Percentiles rank a stretch among this genome's conserved stretches.
Conservation (phyloP, 2,113 vertebrate genomes). For the Monarcha castaneiventris region DNA sequence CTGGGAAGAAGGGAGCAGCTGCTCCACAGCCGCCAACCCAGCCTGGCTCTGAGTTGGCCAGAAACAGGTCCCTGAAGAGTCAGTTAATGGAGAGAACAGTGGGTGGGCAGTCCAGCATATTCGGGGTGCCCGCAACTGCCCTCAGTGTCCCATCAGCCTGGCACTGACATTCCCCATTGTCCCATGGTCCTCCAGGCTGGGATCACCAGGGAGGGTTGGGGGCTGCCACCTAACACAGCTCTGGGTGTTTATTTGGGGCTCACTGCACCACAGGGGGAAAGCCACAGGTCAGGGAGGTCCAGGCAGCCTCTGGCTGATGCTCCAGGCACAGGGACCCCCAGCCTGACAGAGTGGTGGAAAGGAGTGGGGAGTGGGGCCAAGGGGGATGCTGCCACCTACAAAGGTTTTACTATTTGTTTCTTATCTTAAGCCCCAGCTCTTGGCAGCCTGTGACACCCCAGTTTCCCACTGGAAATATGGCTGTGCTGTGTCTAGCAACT, state of each 20-base stretch:
- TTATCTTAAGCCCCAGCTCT: not conserved
- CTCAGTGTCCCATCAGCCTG: not conserved
- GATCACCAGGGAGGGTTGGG: not conserved
- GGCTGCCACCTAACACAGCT: not conserved
- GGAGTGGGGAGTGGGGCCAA: not conserved
- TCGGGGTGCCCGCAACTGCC: fast-evolving
- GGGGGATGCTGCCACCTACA: not conserved
- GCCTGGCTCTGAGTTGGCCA: not conserved
- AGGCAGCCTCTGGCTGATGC: not conserved
- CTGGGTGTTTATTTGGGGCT: not conserved
- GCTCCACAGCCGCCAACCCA: not conserved
- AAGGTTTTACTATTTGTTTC: not conserved
- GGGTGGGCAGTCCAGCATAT: not conserved
- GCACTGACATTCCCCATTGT: not conserved
- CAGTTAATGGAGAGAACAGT: not conserved
- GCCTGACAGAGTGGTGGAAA: not conserved
- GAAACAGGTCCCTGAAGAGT: not conserved
- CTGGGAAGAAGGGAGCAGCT: not conserved
- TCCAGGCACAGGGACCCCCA: not conserved
- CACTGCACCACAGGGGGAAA: fast-evolving
- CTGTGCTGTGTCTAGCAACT: not conserved
- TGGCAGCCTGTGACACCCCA: not conserved
- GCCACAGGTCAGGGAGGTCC: fast-evolving
- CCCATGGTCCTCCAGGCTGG: fast-evolving
- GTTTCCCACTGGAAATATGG: not conserved